phyloP scores from a whole-genome alignment of 2,113 vertebrate genomes.

The Peucedramus taeniatus region DNA sequence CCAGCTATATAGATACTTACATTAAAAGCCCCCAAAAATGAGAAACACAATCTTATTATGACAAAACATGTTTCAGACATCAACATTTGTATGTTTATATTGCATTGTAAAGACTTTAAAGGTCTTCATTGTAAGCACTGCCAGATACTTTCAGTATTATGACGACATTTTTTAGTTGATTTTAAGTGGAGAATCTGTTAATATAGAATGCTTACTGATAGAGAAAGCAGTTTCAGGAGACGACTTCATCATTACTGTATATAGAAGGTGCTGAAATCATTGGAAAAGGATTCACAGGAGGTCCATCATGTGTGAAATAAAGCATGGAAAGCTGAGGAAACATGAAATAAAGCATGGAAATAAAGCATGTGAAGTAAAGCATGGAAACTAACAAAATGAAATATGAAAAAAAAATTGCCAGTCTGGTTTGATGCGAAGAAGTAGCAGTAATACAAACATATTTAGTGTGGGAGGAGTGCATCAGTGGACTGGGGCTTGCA shows the following conservation, averaged over 20 bases:
- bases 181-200: not conserved
- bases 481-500: not conserved
- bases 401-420: not conserved
- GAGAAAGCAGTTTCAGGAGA: not conserved
- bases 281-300: not conserved
- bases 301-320: not conserved
- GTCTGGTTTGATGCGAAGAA: not conserved
- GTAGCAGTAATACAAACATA: not conserved
- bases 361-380: not conserved
- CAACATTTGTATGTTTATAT: not conserved
- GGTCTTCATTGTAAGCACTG: not conserved
- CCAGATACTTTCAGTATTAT: not conserved
- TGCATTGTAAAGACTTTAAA: not conserved
- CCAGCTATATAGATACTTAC: not conserved
- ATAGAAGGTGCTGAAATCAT: not conserved
- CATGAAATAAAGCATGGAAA: not conserved
- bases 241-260: not conserved
- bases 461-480: not conserved
- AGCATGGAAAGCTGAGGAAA: not conserved
- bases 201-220: not conserved
- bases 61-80: not conserved
- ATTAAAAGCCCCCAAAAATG: not conserved
- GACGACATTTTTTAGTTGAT: not conserved
- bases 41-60: not conserved
- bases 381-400: not conserved